Base-by-base conservation (phyloP, 2,113 vertebrate species). In the Pomatorhinus ruficollis region DNA sequence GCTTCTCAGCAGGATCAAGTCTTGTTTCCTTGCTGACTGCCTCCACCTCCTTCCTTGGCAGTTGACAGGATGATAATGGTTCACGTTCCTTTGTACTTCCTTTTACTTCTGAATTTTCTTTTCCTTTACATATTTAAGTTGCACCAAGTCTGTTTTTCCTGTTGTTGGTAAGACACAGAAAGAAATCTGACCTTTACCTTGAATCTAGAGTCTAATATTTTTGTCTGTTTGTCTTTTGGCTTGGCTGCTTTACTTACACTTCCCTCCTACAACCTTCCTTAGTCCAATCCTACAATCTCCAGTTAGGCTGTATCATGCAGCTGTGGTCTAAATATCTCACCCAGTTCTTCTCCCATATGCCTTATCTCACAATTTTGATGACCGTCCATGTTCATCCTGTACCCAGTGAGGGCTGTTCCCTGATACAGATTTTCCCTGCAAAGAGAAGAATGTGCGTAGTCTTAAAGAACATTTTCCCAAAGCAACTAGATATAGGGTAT, bases 11-110 rank as follows among this genome's bases (percentile, higher is more conserved):
- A 1, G 47, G 56, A 64, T 83, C 50, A 37, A 70, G 79, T 39
- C 40, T 76, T 79, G 71, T 85, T 94, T 95, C 35, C 65, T 80
- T 90, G 83, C 47, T 80, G 75, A 93, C 35, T 90, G 59, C 49
- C 25, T 81, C n/a, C 10, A 68, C 40, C 44, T 96, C 52, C 79
- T 93, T 90, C 68, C 53, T 84, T 83, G 52, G 30, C 53, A 75
- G 25, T 66, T 80, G 44, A 74, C 86, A 89, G 13, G 56, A 49
- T 69, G 54, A 27, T 56, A 47, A 52, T 87, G 40, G 60, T 93
- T 78, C 49, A 57, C 25, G 61, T 78, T 33, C 47, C 44, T 66
- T 82, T 83, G 40, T 17, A 22, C 44, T 92, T 94, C 70, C 37
- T 90, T 91, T 86, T 66, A 25, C 10, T 74, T 87, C 57, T 93